Conservation (phyloP, 2,888 invertebrate genomes). For the Troides oblongomaculatus region DNA sequence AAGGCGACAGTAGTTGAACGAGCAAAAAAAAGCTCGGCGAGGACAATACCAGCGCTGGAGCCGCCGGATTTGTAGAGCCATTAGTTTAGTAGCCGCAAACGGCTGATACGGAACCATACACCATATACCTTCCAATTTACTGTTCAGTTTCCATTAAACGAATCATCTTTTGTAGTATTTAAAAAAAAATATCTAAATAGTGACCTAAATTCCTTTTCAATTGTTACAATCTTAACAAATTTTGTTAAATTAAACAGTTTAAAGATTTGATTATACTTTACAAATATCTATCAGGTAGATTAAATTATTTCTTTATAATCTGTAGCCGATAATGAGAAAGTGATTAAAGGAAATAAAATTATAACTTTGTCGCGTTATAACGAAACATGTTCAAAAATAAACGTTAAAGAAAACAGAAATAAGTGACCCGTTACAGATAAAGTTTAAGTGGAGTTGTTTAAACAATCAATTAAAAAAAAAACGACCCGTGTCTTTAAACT, state of each 20-base stretch:
- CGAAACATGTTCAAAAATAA: too few relatives aligned
- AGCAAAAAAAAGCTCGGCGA: conserved; percentile 66
- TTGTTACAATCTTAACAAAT: conserved; percentile 44
- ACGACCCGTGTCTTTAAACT: too few relatives aligned
- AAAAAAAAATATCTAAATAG: conserved; percentile 55
- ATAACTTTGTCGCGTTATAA: too few relatives aligned
- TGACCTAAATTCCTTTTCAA: conserved; percentile 53
- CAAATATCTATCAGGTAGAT: too few relatives aligned
- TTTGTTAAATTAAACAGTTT: conserved; percentile 34
- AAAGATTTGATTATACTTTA: conserved; percentile 4
- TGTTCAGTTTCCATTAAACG: conserved; percentile 21
- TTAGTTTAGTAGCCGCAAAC: conserved; percentile 51
- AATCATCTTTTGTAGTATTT: conserved; percentile 43
- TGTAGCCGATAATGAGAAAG: too few relatives aligned
- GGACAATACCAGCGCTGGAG: conserved; percentile 72
- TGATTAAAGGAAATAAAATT: too few relatives aligned
- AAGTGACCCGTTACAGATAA: too few relatives aligned
- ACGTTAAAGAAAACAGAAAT: too few relatives aligned
- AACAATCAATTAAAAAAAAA: too few relatives aligned
- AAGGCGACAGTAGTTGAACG: conserved; percentile 63
- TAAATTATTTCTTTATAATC: too few relatives aligned
- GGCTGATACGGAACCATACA: conserved; percentile 7
- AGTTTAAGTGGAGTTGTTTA: too few relatives aligned
- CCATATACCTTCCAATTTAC: conserved; percentile 20
- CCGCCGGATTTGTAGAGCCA: conserved; percentile 74